Evolutionary conservation across 1,140 invertebrate genomes (phyloP).

Genomic region (Maniola jurtina): DNA sequence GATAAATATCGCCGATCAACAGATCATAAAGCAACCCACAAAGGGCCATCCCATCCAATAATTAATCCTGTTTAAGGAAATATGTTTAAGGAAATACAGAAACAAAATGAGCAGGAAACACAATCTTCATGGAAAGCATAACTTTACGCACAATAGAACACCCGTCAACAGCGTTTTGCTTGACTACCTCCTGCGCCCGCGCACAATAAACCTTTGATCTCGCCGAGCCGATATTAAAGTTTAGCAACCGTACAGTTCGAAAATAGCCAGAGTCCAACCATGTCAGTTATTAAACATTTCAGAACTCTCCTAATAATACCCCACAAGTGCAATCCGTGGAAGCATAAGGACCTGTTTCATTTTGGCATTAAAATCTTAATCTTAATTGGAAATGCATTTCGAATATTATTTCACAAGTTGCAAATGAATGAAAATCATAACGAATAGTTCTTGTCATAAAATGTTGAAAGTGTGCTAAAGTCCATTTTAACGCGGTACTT

Average conservation of each 20-base stretch:
- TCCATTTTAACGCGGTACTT: too few species aligned
- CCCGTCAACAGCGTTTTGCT: slow-evolving; percentile 31
- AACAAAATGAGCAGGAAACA: slow-evolving; percentile 30
- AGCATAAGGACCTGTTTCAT: too few species aligned
- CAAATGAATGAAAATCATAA: too few species aligned
- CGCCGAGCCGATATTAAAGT: slow-evolving; percentile 18
- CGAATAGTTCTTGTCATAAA: too few species aligned
- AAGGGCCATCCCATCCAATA: slow-evolving; percentile 21
- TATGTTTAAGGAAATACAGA: slow-evolving; percentile 26
- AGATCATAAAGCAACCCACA: slow-evolving; percentile 24
- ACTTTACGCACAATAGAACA: slow-evolving; percentile 38
- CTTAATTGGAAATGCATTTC: too few species aligned
- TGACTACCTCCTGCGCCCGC: slow-evolving; percentile 17
- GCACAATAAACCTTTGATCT: slow-evolving; percentile 44
- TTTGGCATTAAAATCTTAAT: too few species aligned
- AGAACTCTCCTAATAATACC: too few species aligned
- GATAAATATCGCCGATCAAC: slow-evolving; percentile 7
- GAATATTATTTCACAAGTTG: too few species aligned
- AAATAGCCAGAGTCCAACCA: neutral
- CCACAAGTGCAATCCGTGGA: too few species aligned
- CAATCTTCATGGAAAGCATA: slow-evolving; percentile 37
- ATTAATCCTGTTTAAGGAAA: slow-evolving; percentile 34
- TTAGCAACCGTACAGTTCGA: neutral
- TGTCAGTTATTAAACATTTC: too few species aligned
- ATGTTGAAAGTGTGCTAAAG: too few species aligned